phyloP scores from a whole-genome alignment of 2,797 vertebrate genomes.

The Eupleurogrammus muticus region DNA sequence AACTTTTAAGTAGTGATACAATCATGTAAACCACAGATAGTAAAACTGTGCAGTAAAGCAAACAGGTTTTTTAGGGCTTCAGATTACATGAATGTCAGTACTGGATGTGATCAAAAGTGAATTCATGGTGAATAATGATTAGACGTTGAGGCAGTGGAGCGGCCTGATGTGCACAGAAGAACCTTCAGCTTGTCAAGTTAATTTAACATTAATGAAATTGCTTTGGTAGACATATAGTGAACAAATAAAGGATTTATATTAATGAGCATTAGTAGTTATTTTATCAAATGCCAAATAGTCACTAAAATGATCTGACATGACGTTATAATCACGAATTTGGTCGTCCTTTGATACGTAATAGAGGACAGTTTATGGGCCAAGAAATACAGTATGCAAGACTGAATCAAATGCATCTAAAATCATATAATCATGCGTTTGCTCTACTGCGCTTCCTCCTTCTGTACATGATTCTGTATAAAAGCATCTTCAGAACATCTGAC shows the following conservation, averaged over 20 bases:
- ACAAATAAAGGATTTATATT: not conserved
- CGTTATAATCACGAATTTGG: not conserved
- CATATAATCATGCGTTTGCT: not conserved
- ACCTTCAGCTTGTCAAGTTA: not conserved
- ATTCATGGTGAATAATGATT: not conserved
- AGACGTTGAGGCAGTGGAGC: not conserved
- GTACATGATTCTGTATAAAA: not conserved
- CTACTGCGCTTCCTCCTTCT: not conserved
- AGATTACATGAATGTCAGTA: not conserved
- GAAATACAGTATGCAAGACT: not conserved
- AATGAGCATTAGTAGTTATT: not conserved
- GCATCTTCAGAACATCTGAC: constrained; percentile 6
- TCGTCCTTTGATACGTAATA: not conserved
- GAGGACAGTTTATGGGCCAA: not conserved
- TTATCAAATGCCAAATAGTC: not conserved
- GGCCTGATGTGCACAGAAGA: not conserved
- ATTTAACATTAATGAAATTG: not conserved
- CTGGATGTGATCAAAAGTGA: not conserved
- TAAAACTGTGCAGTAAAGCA: not conserved
- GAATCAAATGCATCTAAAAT: not conserved
- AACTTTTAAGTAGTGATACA: not conserved
- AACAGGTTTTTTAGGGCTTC: not conserved
- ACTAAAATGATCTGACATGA: not conserved
- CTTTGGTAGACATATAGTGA: too few relatives aligned
- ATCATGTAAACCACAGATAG: not conserved